Evolutionary conservation across 2,888 invertebrate species (phyloP).

Genomic region (Agrilus mali): DNA sequence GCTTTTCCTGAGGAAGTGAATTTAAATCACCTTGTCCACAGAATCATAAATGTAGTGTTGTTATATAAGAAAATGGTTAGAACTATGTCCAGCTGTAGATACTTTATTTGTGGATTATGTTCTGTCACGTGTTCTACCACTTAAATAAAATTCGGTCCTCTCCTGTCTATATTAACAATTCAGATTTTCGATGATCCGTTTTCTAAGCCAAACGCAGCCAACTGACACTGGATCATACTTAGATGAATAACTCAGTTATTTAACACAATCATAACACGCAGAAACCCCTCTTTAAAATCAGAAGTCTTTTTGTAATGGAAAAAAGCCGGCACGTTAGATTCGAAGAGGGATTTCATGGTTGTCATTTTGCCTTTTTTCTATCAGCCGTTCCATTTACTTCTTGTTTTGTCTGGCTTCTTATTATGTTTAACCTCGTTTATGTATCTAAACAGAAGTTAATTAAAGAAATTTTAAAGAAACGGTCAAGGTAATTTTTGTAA

Average conservation of each 20-base stretch:
- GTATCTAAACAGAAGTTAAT: background rate
- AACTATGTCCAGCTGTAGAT: too few relatives aligned
- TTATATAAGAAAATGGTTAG: too few relatives aligned
- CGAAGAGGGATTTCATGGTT: conserved; percentile 13
- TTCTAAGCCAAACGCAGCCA: conserved; percentile 13
- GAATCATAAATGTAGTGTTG: too few relatives aligned
- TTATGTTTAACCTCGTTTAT: background rate
- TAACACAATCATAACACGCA: conserved; percentile 28
- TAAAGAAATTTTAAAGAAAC: too few relatives aligned
- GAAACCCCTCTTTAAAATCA: conserved; percentile 24
- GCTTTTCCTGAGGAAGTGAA: too few relatives aligned
- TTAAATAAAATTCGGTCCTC: conserved; percentile 13
- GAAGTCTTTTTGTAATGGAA: conserved; percentile 30
- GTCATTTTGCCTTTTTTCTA: conserved; percentile 2
- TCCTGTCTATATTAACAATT: conserved; percentile 30
- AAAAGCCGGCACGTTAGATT: conserved; percentile 27
- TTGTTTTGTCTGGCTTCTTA: background rate
- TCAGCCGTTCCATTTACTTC: background rate
- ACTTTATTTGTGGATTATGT: too few relatives aligned
- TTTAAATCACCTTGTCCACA: too few relatives aligned
- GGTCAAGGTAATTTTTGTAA: too few relatives aligned
- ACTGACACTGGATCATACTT: conserved; percentile 10
- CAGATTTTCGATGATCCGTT: conserved; percentile 29
- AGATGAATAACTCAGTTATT: conserved; percentile 29
- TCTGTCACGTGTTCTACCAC: too few relatives aligned